phyloP scores from a whole-genome alignment of 2,797 vertebrate genomes.

The Peromyscus melanophrys region DNA sequence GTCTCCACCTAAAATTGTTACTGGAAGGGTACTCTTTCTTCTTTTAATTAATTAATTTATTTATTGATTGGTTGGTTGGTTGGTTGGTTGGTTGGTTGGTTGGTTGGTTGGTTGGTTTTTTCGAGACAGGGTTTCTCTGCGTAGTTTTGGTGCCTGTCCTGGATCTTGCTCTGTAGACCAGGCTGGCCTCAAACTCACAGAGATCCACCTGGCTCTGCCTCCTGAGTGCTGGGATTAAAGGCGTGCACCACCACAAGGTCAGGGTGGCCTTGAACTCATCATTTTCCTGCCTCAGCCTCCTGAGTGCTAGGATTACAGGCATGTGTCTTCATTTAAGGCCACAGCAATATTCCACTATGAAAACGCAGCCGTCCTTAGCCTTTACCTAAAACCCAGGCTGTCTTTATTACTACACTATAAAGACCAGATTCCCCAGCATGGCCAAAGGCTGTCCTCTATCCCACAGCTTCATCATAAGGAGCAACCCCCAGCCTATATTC shows the following conservation, averaged over 20 bases:
- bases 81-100: too few species aligned
- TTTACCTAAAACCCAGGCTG: conserved; percentile 26
- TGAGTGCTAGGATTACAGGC: not conserved
- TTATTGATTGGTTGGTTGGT: too few species aligned
- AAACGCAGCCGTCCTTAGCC: not conserved
- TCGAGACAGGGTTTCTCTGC: not conserved
- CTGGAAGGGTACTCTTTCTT: not conserved
- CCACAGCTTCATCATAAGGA: not conserved
- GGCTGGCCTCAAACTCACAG: too few species aligned
- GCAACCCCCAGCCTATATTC: not conserved
- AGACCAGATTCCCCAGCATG: not conserved
- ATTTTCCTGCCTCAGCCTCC: not conserved
- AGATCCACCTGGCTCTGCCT: too few species aligned
- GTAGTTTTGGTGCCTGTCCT: not conserved
- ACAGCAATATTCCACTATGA: not conserved
- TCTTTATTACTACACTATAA: not conserved
- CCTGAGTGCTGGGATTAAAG: too few species aligned
- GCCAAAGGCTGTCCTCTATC: not conserved
- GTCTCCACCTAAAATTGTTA: not conserved
- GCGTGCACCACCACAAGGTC: too few species aligned
- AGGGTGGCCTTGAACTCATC: not conserved
- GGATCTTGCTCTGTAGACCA: too few species aligned
- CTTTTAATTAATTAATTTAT: too few species aligned
- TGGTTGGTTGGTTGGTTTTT: not conserved
- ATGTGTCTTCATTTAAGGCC: not conserved